Evolutionary conservation across 2,797 vertebrate genomes (phyloP), one percentile per base, ranked within the genome.

Genomic region (Malurus leucopterus): DNA sequence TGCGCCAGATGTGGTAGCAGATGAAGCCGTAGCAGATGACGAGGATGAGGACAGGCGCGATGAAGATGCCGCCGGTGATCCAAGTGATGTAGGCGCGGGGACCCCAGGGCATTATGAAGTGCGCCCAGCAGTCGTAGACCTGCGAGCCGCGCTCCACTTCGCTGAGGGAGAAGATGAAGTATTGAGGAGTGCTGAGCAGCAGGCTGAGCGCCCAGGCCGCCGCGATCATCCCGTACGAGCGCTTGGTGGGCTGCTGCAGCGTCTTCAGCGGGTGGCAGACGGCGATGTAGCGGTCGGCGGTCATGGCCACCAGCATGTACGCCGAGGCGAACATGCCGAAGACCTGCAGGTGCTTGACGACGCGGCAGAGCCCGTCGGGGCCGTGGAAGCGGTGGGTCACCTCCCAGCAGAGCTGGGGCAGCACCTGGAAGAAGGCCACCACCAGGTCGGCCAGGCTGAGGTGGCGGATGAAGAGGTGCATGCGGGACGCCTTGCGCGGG

Each of bases 251-350:
- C 96, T 98, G 98, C 96, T 98, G 99, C 64, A 99, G 98, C 15
- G 98, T 99, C 95, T 99, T 99, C 73, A 99, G 97, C 8, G 99
- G 99, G 97, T 99, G 99, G 96, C 99, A 99, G 91, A 99, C 99
- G 20, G 99, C 99, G 61, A 99, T 98, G 96, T 99, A 99, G 67
- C 99, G 98, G 96, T 99, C 99, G 90, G 99, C 96, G 13, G 99
- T 99, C 99, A 99, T 99, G 97, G 98, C 99, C 71, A 99, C 98
- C 96, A 99, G 98, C 99, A 99, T 98, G 94, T 99, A 99, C 27
- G 99, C 98, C 68, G 99, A 99, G 13, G 98, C 99, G 61, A 99
- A 99, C 99, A 99, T 99, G 59, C 98, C 98, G 95, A 98, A 98
- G 92, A 99, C 98, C 95, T 99, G 99, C 71, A 99, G 97, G 95